Evolutionary conservation across 2,888 invertebrate species (phyloP).

Genomic region (Microplitis deprimator): DNA sequence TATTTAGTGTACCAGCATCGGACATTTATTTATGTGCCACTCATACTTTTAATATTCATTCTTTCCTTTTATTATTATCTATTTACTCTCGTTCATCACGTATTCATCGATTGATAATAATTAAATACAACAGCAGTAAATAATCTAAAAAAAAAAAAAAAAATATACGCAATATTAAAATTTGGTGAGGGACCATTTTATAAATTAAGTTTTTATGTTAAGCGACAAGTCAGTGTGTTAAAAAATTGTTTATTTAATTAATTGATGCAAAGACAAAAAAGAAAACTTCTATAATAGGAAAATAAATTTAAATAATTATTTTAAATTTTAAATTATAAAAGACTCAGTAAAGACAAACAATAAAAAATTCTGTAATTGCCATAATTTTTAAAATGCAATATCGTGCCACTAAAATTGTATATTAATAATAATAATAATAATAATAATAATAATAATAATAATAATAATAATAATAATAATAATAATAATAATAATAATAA

Average conservation of each 20-base stretch:
- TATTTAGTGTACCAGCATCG: constrained; percentile 5
- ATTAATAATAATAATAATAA: background rate
- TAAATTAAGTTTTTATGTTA: constrained; percentile 57
- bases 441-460: background rate
- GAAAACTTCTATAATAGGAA: constrained; percentile 14
- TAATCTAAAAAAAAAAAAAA: constrained; percentile 1
- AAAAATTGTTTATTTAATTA: constrained; percentile 48
- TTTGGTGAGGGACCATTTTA: constrained; percentile 56
- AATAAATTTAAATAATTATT: constrained; percentile 32
- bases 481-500: background rate
- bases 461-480: background rate
- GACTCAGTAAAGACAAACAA: constrained; percentile 18
- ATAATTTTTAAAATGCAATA: constrained; percentile 4
- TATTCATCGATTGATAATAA: constrained; percentile 34
- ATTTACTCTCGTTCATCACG: constrained; percentile 37
- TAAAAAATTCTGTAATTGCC: background rate
- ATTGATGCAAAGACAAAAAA: constrained; percentile 30
- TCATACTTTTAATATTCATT: constrained; percentile 12
- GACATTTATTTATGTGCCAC: constrained; percentile 16
- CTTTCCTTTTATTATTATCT: background rate
- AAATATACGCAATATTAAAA: constrained; percentile 20
- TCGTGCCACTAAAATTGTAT: constrained; percentile 3
- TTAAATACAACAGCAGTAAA: background rate
- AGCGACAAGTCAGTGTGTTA: constrained; percentile 46
- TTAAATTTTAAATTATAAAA: constrained; percentile 28